Base-by-base conservation (phyloP, 2,797 vertebrate species). In the Rousettus madagascariensis region DNA sequence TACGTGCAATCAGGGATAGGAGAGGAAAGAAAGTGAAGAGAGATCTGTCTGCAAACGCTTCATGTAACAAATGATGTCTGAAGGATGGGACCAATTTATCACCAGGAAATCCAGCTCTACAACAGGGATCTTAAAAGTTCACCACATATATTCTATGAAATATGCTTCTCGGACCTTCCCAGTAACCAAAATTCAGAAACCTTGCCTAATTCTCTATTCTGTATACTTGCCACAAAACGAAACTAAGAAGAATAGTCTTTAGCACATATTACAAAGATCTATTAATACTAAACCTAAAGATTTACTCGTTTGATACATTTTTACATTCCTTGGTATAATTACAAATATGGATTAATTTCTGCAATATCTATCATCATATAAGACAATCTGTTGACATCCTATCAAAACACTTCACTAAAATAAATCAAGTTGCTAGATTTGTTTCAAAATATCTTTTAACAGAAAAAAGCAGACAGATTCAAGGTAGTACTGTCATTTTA, bases 391-490 rank as follows among this genome's bases (percentile, higher is more conserved):
- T 53, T 84, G 57, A 94, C 38, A 55, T 80, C 8, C 15, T 49
- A 85, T 55, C 41, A 93, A 66, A 72, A 24, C 36, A 89, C n/a
- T 80, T 87, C 66, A 51, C 17, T 28, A 36, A n/a, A 80, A 82
- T 36, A 8, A 10, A 89, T 55, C n/a, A 59, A 78, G 22, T 83
- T 87, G 24, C 66, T 63, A 75, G n/a, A 43, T 38, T 10, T 57
- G 20, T 96, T 74, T 92, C n/a, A 82, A 95, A 96, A 69, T 75
- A 82, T 63, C 11, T 80, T 55, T 61, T 9, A 75, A 69, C 1
- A 75, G 15, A 33, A 74, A 92, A 78, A 72, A 38, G n/a, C 6
- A 46, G 3, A 59, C 8, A 36, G 41, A 80, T 43, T 89, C 19
- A 59, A 74, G 24, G 66, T 33, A n/a, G 72, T 43, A 79, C 11